Evolutionary conservation across 2,797 vertebrate species (phyloP).

Genomic region (Xiphophorus birchmanni): DNA sequence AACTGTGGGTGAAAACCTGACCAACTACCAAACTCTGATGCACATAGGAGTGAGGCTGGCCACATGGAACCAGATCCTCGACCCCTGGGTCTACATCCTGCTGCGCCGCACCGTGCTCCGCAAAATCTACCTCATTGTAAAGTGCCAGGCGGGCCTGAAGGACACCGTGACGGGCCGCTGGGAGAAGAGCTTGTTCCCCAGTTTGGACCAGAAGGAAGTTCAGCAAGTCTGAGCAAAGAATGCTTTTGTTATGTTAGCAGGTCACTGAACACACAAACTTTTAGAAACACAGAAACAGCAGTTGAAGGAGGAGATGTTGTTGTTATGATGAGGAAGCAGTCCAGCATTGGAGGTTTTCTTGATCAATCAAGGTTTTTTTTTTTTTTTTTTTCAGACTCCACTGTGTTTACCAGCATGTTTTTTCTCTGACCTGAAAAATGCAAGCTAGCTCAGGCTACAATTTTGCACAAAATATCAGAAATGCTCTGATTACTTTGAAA

Average conservation of each 20-base stretch:
- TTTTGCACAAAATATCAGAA: constrained; percentile 60
- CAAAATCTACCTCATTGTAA: constrained; percentile 84
- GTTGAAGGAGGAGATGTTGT: background rate
- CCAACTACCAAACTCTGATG: constrained; percentile 77
- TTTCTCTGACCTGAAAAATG: constrained; percentile 22
- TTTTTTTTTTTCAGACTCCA: background rate
- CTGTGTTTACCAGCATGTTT: constrained; percentile 14
- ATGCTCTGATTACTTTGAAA: constrained; percentile 44
- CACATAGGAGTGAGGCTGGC: constrained; percentile 86
- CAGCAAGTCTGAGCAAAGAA: constrained; percentile 71
- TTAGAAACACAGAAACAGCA: background rate
- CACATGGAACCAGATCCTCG: constrained; percentile 92
- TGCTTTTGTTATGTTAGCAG: constrained; percentile 1
- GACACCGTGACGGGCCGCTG: constrained; percentile 76
- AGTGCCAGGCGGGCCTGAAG: constrained; percentile 72
- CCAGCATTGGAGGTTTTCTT: background rate
- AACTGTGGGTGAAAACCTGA: constrained; percentile 56
- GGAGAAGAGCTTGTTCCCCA: constrained; percentile 84
- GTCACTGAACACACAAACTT: constrained; percentile 15
- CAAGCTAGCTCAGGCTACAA: constrained; percentile 54
- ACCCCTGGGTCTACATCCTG: constrained; percentile 94
- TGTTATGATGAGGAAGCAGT: background rate
- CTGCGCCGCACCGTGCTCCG: constrained; percentile 87
- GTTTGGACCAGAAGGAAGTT: constrained; percentile 81
- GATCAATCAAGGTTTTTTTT: background rate